These are phyloP conservation scores for Drosophila mojavensis DNA, from an alignment of 1,140 invertebrate genomes.

Conservation along the genomic window DNA sequence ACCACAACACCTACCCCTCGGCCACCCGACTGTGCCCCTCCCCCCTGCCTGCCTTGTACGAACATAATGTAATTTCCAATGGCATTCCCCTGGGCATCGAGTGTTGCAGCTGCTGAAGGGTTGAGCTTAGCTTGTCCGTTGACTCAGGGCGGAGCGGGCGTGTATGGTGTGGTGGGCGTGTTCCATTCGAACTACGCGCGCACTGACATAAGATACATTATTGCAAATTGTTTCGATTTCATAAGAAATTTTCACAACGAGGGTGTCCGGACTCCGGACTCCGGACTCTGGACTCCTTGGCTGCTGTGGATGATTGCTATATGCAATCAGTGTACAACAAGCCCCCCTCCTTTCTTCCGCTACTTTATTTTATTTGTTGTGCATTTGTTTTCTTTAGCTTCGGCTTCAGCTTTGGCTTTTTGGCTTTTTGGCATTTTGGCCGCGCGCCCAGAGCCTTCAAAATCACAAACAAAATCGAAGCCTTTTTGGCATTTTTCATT, in stretches of 20 bases:
- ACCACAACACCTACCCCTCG: neutral
- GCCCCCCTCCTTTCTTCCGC: neutral
- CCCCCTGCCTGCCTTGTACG: neutral
- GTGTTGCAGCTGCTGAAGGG: constrained; percentile 29
- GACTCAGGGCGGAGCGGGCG: constrained; percentile 3
- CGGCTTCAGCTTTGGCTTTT: constrained; percentile 4
- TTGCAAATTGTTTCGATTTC: constrained; percentile 81
- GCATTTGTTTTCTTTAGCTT: constrained; percentile 64
- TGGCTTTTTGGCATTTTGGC: constrained; percentile 47
- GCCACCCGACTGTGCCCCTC: neutral
- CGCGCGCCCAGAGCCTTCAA: constrained; percentile 53
- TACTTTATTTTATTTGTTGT: constrained; percentile 65
- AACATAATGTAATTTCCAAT: constrained; percentile 67
- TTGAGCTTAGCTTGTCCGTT: constrained; percentile 19
- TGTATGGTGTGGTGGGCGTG: constrained; percentile 15
- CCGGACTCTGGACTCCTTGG: constrained; percentile 30
- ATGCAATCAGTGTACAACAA: constrained; percentile 57
- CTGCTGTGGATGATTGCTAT: constrained; percentile 50
- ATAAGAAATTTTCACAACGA: constrained; percentile 68
- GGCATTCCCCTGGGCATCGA: constrained; percentile 46
- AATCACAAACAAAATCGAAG: constrained; percentile 37
- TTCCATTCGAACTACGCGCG: constrained; percentile 47
- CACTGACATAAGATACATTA: constrained; percentile 80
- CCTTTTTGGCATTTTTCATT: constrained; percentile 65
- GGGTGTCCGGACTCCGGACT: constrained; percentile 31